A percentile compares a stretch with the other conserved stretches of the same genome.
phyloP scores from a whole-genome alignment of 2,797 vertebrate genomes.

The Ispidina picta region DNA sequence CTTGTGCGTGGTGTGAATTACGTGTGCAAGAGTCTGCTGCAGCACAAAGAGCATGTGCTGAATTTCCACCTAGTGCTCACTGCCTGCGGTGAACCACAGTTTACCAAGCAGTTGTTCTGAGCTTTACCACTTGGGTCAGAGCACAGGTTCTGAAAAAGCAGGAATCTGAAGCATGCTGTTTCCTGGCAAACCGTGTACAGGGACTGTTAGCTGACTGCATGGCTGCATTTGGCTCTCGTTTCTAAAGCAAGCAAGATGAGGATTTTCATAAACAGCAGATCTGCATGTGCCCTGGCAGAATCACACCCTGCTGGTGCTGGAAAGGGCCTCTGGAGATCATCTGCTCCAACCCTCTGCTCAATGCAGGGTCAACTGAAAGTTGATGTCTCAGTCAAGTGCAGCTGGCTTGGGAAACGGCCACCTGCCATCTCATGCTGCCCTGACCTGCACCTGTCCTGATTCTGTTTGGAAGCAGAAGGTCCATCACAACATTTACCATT shows the following conservation, averaged over 20 bases:
- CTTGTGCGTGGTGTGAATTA: fast-evolving
- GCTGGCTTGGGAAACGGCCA: background rate
- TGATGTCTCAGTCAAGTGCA: background rate
- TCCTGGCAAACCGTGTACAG: background rate
- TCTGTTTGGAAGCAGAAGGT: background rate
- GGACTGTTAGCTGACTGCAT: background rate
- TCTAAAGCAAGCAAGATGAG: background rate
- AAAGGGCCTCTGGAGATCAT: background rate
- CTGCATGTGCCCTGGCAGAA: background rate
- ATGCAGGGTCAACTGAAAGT: background rate
- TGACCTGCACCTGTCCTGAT: background rate
- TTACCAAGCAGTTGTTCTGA: background rate
- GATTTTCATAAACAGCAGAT: background rate
- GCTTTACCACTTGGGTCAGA: background rate
- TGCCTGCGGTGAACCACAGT: background rate
- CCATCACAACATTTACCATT: background rate
- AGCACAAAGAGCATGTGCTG: background rate
- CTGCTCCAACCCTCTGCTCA: background rate
- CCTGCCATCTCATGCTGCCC: background rate
- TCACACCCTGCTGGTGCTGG: background rate
- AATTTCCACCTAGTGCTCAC: background rate
- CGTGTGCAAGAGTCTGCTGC: background rate
- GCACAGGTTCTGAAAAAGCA: background rate
- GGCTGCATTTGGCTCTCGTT: background rate
- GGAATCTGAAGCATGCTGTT: background rate